These are phyloP conservation scores for Drosophila setifemur DNA, from an alignment of 1,140 invertebrate species.

Conservation along the genomic window DNA sequence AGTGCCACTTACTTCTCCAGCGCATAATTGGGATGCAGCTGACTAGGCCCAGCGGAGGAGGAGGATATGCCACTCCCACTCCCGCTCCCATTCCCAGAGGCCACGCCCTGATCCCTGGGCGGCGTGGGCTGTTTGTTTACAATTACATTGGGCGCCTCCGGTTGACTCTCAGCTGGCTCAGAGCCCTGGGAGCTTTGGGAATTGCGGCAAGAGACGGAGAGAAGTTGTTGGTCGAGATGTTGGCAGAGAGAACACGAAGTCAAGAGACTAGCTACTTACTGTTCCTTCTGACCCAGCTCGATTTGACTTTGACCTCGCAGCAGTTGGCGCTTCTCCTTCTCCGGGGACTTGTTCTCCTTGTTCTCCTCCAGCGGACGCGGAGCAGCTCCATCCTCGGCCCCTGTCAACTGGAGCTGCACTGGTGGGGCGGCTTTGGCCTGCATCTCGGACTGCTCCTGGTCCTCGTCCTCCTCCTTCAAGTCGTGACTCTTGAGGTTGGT, in stretches of 20 bases:
- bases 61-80: conserved; percentile 8
- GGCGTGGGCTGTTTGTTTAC: conserved; percentile 76
- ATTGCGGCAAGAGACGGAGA: conserved; percentile 21
- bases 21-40: conserved; percentile 67
- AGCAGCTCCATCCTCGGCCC: conserved; percentile 47
- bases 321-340: conserved; percentile 43
- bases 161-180: conserved; percentile 35
- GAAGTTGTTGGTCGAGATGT: conserved; percentile 5
- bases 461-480: conserved; percentile 71
- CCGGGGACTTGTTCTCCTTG: conserved; percentile 74
- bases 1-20: conserved; percentile 70
- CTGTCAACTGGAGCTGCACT: conserved; percentile 53
- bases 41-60: conserved; percentile 27
- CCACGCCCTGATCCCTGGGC: conserved; percentile 48
- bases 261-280: conserved; percentile 59
- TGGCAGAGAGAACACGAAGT: conserved; percentile 16
- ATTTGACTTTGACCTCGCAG: conserved; percentile 73
- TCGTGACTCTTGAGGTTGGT: conserved; percentile 60
- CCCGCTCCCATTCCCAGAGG: not conserved
- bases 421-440: conserved; percentile 8
- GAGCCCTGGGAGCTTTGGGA: conserved; percentile 41
- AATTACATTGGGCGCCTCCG: conserved; percentile 64
- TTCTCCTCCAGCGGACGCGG: conserved; percentile 59
- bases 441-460: conserved; percentile 1
- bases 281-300: conserved; percentile 64